Conservation (phyloP, 2,113 vertebrate genomes). For the Uria lomvia region DNA sequence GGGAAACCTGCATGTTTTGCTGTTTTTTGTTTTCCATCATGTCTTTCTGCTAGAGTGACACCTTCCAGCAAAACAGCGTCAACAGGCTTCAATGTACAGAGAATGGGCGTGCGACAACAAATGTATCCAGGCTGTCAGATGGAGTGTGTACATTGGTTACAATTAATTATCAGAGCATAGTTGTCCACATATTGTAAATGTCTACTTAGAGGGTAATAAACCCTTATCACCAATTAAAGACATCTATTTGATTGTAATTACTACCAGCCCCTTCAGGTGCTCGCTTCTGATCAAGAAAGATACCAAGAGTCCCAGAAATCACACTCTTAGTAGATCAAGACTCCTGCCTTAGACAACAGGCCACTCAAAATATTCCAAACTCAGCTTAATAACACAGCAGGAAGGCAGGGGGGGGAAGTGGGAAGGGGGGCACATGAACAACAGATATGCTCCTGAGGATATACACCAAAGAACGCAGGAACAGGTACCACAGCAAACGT, state of each 20-base stretch:
- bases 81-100: background rate
- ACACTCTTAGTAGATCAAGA: background rate
- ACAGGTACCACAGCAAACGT: background rate
- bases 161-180: background rate
- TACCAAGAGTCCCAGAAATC: background rate
- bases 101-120: background rate
- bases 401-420: background rate
- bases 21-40: background rate
- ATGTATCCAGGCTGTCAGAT: background rate
- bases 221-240: background rate
- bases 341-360: background rate
- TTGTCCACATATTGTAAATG: background rate
- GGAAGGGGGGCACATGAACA: background rate
- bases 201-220: background rate
- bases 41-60: background rate
- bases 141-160: background rate
- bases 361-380: background rate
- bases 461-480: background rate
- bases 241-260: background rate
- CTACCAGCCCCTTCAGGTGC: background rate
- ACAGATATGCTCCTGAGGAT: background rate
- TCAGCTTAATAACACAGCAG: background rate
- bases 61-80: background rate
- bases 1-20: constrained; percentile 19
- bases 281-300: background rate